Percentiles rank a stretch among this genome's conserved stretches.
These are phyloP conservation scores for Petrocephalus microphthalmus DNA, from an alignment of 2,113 vertebrate species.

Conservation along the genomic window DNA sequence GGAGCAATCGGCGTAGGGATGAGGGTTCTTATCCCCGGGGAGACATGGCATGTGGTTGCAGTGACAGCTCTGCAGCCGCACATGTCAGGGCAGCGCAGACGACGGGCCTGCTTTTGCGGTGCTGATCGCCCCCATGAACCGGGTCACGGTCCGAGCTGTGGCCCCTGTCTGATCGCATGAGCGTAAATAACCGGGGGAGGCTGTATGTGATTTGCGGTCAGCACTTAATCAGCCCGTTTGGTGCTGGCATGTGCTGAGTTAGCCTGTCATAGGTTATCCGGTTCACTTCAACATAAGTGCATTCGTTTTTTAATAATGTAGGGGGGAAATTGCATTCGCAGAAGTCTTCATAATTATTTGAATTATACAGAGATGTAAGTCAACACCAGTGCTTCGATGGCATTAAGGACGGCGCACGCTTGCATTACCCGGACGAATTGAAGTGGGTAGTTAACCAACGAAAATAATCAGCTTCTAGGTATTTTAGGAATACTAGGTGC, in stretches of 20 bases:
- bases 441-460: background rate
- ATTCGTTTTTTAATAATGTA: background rate
- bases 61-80: slow-evolving; percentile 18
- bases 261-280: background rate
- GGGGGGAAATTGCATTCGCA: background rate
- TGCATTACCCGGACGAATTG: background rate
- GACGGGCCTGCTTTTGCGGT: slow-evolving; percentile 1
- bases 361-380: background rate
- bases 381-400: background rate
- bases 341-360: background rate
- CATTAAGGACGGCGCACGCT: background rate
- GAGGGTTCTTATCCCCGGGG: background rate
- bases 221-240: background rate
- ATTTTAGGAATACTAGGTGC: background rate
- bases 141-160: background rate
- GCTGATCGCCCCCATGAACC: background rate
- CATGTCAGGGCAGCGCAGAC: slow-evolving; percentile 16
- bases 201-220: background rate
- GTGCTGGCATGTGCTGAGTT: background rate
- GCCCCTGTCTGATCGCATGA: background rate
- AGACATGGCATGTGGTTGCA: background rate
- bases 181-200: background rate
- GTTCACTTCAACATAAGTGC: background rate
- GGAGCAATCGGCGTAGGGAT: background rate
- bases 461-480: background rate